Evolutionary conservation across 2,888 invertebrate species (phyloP).

Genomic region (Dendrolimus houi): DNA sequence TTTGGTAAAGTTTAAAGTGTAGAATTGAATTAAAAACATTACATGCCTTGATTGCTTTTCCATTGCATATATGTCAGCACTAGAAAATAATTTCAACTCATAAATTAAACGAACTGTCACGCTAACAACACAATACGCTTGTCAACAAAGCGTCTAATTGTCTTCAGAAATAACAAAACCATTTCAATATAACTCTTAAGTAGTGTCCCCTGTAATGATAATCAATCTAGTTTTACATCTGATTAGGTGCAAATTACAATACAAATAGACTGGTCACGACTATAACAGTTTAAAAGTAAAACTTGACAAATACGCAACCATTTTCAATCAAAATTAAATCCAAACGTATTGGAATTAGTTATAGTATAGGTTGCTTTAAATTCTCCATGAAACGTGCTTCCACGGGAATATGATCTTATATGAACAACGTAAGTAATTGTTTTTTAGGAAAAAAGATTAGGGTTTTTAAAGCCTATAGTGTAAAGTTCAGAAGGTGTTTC

Average conservation of each 20-base stretch:
- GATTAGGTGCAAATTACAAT: constrained; percentile 73
- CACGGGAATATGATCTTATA: constrained; percentile 10
- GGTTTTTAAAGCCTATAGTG: constrained; percentile 20
- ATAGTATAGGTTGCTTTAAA: background rate
- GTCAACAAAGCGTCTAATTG: constrained; percentile 41
- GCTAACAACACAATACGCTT: constrained; percentile 13
- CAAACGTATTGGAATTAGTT: constrained; percentile 8
- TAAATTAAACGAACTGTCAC: background rate
- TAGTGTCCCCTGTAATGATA: constrained; percentile 36
- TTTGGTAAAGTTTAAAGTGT: too few species aligned
- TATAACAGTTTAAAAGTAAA: constrained; percentile 11
- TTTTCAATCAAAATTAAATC: constrained; percentile 13
- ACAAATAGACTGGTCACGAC: constrained; percentile 71
- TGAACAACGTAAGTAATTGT: constrained; percentile 26
- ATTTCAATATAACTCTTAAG: constrained; percentile 38
- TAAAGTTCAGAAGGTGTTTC: constrained; percentile 29
- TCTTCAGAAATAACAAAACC: constrained; percentile 51
- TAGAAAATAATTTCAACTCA: background rate
- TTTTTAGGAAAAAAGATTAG: constrained; percentile 24
- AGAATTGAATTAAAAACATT: too few species aligned
- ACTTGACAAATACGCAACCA: constrained; percentile 12
- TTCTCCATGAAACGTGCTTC: constrained; percentile 11
- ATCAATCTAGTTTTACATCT: constrained; percentile 72
- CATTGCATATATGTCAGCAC: too few species aligned
- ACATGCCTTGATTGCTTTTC: too few species aligned